Evolutionary conservation across 1,140 invertebrate species (phyloP).

Genomic region (Lordiphosa mommai): DNA sequence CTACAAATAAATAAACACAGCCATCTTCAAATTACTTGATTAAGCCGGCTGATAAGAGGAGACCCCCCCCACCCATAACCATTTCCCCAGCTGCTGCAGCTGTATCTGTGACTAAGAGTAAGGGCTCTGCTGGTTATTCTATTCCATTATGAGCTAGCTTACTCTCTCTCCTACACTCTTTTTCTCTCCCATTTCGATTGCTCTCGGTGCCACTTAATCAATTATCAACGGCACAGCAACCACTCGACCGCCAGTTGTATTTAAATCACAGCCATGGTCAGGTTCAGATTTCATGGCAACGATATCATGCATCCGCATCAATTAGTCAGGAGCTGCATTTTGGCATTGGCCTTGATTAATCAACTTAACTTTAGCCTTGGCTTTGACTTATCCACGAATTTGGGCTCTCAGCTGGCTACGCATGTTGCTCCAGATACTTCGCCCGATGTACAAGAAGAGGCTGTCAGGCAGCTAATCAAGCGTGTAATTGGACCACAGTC

Average conservation of each 20-base stretch:
- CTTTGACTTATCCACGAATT: slow-evolving; percentile 6
- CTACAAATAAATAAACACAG: too few species aligned
- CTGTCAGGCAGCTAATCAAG: slow-evolving; percentile 34
- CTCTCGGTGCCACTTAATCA: too few species aligned
- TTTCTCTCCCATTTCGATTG: background rate
- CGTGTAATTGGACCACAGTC: slow-evolving; percentile 41
- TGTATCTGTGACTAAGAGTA: too few species aligned
- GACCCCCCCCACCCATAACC: too few species aligned
- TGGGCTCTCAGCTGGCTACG: slow-evolving; percentile 26
- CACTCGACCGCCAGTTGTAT: background rate
- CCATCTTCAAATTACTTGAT: too few species aligned
- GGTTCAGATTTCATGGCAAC: background rate
- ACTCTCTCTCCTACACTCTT: background rate
- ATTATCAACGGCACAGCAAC: background rate
- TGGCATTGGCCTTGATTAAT: slow-evolving; percentile 3
- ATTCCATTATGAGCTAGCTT: too few species aligned
- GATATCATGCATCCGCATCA: too few species aligned
- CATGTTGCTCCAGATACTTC: slow-evolving; percentile 31
- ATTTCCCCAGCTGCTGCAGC: too few species aligned
- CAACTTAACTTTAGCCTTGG: slow-evolving; percentile 23
- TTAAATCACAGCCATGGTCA: slow-evolving; percentile 1
- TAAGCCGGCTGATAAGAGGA: too few species aligned
- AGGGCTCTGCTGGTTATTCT: too few species aligned
- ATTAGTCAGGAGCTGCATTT: background rate
- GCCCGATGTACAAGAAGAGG: slow-evolving; percentile 37